These are phyloP conservation scores for Sminthurides aquaticus DNA, from an alignment of 2,888 invertebrate genomes.

Conservation along the genomic window DNA sequence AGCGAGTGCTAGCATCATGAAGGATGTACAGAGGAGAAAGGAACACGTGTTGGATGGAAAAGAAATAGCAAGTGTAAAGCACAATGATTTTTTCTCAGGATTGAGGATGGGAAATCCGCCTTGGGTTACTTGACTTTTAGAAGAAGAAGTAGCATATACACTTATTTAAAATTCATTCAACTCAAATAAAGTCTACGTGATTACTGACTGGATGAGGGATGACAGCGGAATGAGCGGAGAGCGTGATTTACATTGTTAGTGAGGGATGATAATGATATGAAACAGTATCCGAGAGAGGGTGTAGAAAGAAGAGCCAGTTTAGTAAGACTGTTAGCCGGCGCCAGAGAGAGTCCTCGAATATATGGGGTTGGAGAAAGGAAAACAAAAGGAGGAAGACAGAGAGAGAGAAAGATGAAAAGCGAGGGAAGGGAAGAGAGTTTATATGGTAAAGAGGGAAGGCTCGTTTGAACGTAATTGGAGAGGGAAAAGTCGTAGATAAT, in stretches of 20 bases:
- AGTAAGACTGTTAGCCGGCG: too few species aligned
- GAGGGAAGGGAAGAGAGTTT: background rate
- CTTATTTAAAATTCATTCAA: background rate
- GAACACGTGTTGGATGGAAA: background rate
- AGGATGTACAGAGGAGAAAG: background rate
- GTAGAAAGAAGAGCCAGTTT: too few species aligned
- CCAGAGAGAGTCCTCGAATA: background rate
- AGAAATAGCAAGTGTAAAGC: background rate
- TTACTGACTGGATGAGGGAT: background rate
- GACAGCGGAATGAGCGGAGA: too few species aligned
- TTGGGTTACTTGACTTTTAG: background rate
- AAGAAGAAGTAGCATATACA: background rate
- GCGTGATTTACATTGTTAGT: too few species aligned
- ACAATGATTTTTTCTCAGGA: background rate
- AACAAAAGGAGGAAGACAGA: background rate
- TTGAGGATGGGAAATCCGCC: too few species aligned
- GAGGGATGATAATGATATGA: conserved; percentile 8
- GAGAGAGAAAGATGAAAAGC: background rate
- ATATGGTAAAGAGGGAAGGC: background rate
- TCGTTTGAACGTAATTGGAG: conserved; percentile 1
- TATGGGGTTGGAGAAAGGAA: background rate
- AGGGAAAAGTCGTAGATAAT: conserved; percentile 3
- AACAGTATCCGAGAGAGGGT: background rate
- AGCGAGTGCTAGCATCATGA: background rate
- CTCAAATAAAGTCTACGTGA: background rate